Conservation (phyloP, 2,797 vertebrate species). For the Anguilla marmorata region DNA sequence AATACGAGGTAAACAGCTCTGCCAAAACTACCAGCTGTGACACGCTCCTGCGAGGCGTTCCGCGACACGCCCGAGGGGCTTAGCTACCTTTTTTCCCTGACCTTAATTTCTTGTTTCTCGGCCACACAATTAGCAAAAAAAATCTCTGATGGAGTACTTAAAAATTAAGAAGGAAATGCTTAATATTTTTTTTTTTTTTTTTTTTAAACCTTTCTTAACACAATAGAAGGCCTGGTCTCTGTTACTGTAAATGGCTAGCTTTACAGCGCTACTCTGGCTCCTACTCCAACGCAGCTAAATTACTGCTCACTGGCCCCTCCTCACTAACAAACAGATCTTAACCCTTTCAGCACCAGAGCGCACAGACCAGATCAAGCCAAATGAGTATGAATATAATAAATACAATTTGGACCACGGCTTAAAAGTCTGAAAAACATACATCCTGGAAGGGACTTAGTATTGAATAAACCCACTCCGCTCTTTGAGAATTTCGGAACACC, state of each 20-base stretch:
- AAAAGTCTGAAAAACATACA: not conserved
- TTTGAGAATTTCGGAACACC: not conserved
- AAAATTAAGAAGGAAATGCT: not conserved
- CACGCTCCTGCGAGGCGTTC: not conserved
- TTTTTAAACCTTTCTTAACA: not conserved
- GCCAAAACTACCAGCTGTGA: not conserved
- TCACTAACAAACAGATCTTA: not conserved
- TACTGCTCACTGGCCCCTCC: not conserved
- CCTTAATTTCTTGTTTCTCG: not conserved
- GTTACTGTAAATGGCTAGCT: not conserved
- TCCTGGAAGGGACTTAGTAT: not conserved
- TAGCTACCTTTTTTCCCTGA: not conserved
- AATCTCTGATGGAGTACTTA: not conserved
- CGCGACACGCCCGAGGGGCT: not conserved
- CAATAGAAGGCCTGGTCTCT: not conserved
- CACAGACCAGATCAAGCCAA: not conserved
- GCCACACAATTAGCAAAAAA: not conserved
- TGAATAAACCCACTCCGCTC: not conserved
- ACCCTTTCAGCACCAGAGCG: not conserved
- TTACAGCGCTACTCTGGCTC: not conserved
- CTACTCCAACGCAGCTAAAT: not conserved
- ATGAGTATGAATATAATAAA: not conserved
- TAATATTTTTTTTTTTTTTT: not conserved
- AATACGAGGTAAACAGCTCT: not conserved
- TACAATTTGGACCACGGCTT: not conserved